Evolutionary conservation across 2,113 vertebrate genomes (phyloP), one percentile per base, ranked within the genome.

Genomic region (Caranx ignobilis): DNA sequence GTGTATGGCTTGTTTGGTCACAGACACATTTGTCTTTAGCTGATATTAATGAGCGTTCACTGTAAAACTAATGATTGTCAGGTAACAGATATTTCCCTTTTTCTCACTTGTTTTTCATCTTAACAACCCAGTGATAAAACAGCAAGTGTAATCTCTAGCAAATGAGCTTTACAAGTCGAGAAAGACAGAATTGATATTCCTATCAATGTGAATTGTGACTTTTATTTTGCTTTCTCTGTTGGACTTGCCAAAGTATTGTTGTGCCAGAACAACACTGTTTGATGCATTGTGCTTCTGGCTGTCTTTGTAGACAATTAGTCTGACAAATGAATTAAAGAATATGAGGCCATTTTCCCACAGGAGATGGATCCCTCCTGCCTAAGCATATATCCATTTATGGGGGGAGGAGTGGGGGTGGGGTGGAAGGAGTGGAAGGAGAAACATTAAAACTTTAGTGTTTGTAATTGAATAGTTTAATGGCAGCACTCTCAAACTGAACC

Each of bases 271-370:
- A 86, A 82, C 80, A 83, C 35, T 56, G 77, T 86, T 86, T 88
- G 85, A 93, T 87, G 67, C 87, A 86, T 91, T 82, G 75, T 56
- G 83, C 77, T 86, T 70, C 74, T 67, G 81, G 85, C 91, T 92
- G 90, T 91, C 89, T 84, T 77, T 47, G 70, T 78, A 80, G 79
- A 89, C 88, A 91, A 92, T 93, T 92, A 94, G 85, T 81, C 76
- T 89, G 89, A 91, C 87, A 77, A 81, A 91, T 90, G 89, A 91
- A 90, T 91, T 81, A 90, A 90, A 90, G 71, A 92, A 92, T 89
- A 88, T 50, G 78, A 93, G 88, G 89, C 88, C 67, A 87, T 92
- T 91, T 89, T 77, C 85, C 85, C 31, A 47, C 79, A 78, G 86
- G 88, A 91, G 88, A 92, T 79, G 77, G 77, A 93, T 82, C 80